Evolutionary conservation across 2,113 vertebrate genomes (phyloP), one percentile per base, ranked within the genome.

Genomic region (Syngnathoides biaculeatus): DNA sequence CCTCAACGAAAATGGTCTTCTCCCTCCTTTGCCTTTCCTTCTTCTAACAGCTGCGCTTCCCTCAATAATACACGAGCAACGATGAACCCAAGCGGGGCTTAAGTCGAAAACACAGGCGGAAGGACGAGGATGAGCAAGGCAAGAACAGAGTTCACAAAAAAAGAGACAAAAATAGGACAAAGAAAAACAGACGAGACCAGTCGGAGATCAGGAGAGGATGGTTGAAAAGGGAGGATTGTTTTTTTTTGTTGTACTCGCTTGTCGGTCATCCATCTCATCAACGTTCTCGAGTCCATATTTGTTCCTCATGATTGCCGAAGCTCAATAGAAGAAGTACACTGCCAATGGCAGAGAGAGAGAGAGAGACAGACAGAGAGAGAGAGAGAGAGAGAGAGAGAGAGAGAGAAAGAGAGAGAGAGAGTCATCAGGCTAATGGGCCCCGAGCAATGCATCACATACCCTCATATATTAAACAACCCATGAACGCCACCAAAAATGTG

Each of bases 271-370:
- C 79, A 74, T 81, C 74, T 80, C 61, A 63, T 72, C 55, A 24
- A 78, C 72, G 48, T 79, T 79, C 82, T 85, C 66, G 83, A 82
- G 81, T 90, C 87, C 77, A 75, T 81, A 66, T 83, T 77, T 81
- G 78, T 84, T 79, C 64, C 63, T 71, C 7, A 2, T 45, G 77
- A 78, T 63, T 69, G 81, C 70, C 69, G 39, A 69, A 65, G 80
- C 86, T 92, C 86, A 92, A 72, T 88, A 83, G 89, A 92, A 93
- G 90, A 93, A 92, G 82, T 93, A 92, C 77, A 93, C 92, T 92
- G 77, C 12, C 1, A 70, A 60, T 35, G 35, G 70, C 65, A 45
- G 14, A 19, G 58, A 55, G 68, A 57, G 26, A 14, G 52, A 67
- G 47, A 75, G 50, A 62, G 22, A 19, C 43, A 52, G 65, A 35